These are phyloP conservation scores for Callimorpha dominula DNA, from an alignment of 2,888 invertebrate genomes.

Conservation along the genomic window DNA sequence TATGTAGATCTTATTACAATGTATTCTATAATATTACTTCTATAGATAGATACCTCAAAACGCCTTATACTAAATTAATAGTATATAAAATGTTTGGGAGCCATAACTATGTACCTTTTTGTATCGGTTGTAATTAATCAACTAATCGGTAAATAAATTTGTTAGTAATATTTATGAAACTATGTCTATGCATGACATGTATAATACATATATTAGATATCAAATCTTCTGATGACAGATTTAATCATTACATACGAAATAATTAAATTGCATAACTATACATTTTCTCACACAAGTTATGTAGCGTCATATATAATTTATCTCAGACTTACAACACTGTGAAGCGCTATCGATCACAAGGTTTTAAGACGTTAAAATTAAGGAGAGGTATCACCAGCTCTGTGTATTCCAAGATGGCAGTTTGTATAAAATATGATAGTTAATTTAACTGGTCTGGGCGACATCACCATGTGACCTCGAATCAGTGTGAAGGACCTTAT, in stretches of 20 bases:
- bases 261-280: not conserved
- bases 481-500: conserved; percentile 51
- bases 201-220: not conserved
- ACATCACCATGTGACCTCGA: conserved; percentile 51
- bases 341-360: conserved; percentile 5
- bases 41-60: conserved; percentile 7
- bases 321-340: not conserved
- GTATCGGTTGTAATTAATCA: conserved; percentile 2
- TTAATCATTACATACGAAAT: not conserved
- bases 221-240: not conserved
- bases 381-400: conserved; percentile 62
- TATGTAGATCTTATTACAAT: conserved; percentile 18
- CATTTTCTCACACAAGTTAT: not conserved
- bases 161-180: not conserved
- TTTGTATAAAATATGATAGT: conserved; percentile 71
- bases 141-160: not conserved
- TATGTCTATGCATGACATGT: not conserved
- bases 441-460: conserved; percentile 62
- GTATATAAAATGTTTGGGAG: not conserved
- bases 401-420: conserved; percentile 36
- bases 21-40: conserved; percentile 1
- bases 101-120: not conserved
- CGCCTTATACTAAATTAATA: not conserved
- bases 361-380: conserved; percentile 12
- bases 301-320: not conserved